Percentiles rank a stretch among this genome's conserved stretches.
Evolutionary conservation across 2,888 invertebrate genomes (phyloP).

Genomic region (Mimachlamys varia): DNA sequence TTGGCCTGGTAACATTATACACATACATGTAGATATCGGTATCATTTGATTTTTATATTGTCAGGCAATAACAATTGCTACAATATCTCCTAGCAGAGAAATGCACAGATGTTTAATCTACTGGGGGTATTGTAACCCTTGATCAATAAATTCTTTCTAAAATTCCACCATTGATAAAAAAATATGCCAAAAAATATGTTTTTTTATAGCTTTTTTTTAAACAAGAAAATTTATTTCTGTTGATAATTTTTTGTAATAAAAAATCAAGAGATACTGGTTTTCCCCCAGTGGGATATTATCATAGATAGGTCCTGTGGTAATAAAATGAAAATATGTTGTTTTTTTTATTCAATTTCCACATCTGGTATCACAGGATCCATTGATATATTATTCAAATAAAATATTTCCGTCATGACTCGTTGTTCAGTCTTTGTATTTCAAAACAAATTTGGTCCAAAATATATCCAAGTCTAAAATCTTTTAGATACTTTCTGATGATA

Average conservation of each 20-base stretch:
- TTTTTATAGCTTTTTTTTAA: no score
- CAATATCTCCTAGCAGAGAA: neutral
- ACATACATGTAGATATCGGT: neutral
- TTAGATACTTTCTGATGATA: no score
- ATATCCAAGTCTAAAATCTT: no score
- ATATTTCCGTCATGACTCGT: no score
- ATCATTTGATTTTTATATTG: neutral
- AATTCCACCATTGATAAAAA: neutral
- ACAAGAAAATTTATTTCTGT: no score
- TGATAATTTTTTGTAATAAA: no score
- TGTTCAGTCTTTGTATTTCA: no score
- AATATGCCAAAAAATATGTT: neutral
- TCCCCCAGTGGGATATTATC: neutral
- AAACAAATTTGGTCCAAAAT: no score
- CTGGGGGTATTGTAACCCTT: neutral
- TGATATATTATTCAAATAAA: no score
- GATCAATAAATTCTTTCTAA: neutral
- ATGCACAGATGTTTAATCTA: neutral
- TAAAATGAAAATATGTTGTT: no score
- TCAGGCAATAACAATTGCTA: neutral
- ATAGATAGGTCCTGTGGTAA: neutral
- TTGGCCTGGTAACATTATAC: neutral
- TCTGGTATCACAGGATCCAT: no score
- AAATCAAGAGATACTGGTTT: neutral
- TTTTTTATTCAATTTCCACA: no score